Conservation (phyloP, 2,113 vertebrate genomes). For the Scolopax mira region DNA sequence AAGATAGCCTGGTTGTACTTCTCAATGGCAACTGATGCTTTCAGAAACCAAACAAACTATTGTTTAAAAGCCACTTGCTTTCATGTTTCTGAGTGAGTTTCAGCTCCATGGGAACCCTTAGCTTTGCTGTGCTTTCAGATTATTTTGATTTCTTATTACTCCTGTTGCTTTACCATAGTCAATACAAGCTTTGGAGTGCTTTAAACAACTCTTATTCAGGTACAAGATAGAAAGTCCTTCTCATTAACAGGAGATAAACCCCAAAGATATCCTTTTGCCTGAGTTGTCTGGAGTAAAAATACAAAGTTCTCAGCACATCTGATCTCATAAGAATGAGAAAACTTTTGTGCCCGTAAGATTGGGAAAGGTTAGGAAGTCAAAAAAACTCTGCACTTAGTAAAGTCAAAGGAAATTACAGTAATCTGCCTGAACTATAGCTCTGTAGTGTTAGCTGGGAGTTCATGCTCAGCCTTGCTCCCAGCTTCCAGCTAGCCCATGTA, state of each 20-base stretch:
- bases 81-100: not conserved
- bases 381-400: not conserved
- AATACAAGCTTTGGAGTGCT: not conserved
- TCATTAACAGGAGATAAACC: not conserved
- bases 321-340: not conserved
- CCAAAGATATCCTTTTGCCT: not conserved
- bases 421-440: not conserved
- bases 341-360: not conserved
- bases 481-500: not conserved
- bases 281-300: not conserved
- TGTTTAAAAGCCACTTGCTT: not conserved
- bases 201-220: not conserved
- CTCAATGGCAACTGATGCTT: not conserved
- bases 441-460: not conserved
- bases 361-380: not conserved
- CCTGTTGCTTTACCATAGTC: not conserved
- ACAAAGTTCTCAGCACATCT: not conserved
- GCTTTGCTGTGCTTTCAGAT: not conserved
- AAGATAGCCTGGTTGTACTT: not conserved
- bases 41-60: not conserved
- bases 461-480: not conserved
- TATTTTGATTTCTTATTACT: not conserved
- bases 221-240: not conserved
- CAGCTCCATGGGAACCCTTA: not conserved
- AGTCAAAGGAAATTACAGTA: not conserved